Evolutionary conservation across 2,888 invertebrate genomes (phyloP).

Genomic region (Keiferia lycopersicella): DNA sequence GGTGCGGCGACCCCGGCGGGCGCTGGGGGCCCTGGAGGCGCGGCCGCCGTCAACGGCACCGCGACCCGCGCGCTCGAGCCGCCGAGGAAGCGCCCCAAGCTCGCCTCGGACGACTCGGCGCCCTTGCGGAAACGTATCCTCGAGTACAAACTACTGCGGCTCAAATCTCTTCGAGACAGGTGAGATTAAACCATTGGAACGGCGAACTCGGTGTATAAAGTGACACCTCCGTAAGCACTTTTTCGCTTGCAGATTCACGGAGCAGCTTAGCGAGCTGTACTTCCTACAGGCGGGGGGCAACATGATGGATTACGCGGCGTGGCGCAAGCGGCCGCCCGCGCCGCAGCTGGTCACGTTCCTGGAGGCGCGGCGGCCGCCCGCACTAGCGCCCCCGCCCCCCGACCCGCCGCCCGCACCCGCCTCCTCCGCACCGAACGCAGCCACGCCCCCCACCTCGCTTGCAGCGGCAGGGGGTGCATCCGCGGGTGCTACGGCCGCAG

Average conservation of each 20-base stretch:
- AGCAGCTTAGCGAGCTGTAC: conserved; percentile 91
- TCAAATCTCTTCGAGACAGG: conserved; percentile 86
- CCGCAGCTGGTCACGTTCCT: conserved; percentile 88
- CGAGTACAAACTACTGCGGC: conserved; percentile 86
- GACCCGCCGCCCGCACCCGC: conserved; percentile 83
- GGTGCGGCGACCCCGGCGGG: conserved; percentile 40
- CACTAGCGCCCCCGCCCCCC: conserved; percentile 84
- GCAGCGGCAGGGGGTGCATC: background rate
- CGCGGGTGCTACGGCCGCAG: conserved; percentile 51
- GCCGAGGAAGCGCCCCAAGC: conserved; percentile 59
- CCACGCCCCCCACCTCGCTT: background rate
- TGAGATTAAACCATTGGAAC: conserved; percentile 37
- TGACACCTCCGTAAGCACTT: conserved; percentile 23
- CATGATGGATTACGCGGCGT: conserved; percentile 92
- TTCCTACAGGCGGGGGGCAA: conserved; percentile 93
- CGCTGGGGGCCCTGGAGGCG: conserved; percentile 41
- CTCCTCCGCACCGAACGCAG: conserved; percentile 29
- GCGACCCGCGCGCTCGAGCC: conserved; percentile 50
- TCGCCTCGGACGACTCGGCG: conserved; percentile 40
- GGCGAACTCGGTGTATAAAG: background rate
- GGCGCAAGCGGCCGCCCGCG: conserved; percentile 90
- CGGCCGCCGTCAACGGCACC: conserved; percentile 47
- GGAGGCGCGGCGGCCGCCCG: conserved; percentile 87
- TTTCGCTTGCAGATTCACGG: conserved; percentile 81
- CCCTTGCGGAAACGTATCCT: conserved; percentile 84